Evolutionary conservation across 2,797 vertebrate species (phyloP).

Genomic region (Nasua narica): DNA sequence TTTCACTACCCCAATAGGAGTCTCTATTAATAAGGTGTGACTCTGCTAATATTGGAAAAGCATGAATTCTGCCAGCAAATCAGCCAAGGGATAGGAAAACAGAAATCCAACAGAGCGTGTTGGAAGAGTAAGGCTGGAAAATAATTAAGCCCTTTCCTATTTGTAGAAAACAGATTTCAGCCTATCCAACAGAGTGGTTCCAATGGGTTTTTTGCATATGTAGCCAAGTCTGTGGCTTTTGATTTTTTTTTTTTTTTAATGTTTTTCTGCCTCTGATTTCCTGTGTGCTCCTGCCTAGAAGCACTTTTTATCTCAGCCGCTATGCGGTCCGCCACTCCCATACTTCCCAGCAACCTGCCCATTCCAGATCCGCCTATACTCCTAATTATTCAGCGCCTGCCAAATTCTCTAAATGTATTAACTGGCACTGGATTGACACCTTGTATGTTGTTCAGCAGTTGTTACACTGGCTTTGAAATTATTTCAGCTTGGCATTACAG

Average conservation of each 20-base stretch:
- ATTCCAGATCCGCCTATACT: background rate
- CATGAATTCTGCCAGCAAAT: background rate
- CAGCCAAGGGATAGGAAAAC: background rate
- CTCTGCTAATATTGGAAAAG: background rate
- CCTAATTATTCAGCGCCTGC: constrained; percentile 49
- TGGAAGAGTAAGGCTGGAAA: background rate
- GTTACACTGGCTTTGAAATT: constrained; percentile 68
- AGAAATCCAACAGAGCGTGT: background rate
- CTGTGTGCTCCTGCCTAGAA: background rate
- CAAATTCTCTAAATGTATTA: constrained; percentile 60
- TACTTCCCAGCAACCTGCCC: background rate
- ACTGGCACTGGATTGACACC: constrained; percentile 30
- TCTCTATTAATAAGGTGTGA: background rate
- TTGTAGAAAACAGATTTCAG: background rate
- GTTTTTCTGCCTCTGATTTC: constrained; percentile 41
- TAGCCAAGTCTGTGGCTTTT: background rate
- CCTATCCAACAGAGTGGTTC: background rate
- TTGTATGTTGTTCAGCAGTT: constrained; percentile 47
- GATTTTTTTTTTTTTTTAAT: background rate
- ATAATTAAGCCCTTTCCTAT: constrained; percentile 3
- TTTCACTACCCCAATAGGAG: background rate
- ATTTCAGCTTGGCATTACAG: constrained; percentile 66
- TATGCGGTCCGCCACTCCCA: background rate
- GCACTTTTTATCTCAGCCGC: background rate
- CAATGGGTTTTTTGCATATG: background rate